phyloP scores from a whole-genome alignment of 2,888 invertebrate species.

The Cryptus viduatorius region DNA sequence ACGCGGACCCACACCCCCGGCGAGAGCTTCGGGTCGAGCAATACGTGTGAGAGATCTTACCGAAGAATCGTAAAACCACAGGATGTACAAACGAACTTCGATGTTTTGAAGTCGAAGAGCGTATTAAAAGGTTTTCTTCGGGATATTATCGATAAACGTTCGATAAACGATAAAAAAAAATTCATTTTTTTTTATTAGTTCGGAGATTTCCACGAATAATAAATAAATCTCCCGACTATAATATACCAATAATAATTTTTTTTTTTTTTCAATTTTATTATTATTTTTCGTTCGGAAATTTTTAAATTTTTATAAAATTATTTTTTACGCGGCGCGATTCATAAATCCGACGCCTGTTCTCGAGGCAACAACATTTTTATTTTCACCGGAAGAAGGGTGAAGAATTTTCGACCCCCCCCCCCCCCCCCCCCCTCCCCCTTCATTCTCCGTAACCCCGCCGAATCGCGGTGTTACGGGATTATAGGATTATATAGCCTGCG shows the following conservation, averaged over 20 bases:
- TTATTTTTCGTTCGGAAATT: neutral
- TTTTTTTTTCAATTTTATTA: neutral
- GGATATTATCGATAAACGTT: no score
- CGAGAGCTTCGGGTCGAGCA: neutral
- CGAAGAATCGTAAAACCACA: neutral
- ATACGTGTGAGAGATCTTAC: neutral
- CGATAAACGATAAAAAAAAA: no score
- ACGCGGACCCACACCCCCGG: neutral
- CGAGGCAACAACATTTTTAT: slow-evolving; percentile 72
- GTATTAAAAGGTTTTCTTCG: neutral
- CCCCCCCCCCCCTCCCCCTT: neutral
- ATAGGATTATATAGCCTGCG: slow-evolving; percentile 65
- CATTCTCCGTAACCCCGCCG: slow-evolving; percentile 6
- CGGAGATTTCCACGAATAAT: no score
- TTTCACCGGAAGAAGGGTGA: slow-evolving; percentile 69
- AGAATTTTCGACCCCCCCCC: no score
- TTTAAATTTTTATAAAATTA: neutral
- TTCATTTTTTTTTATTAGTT: no score
- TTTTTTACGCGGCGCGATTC: slow-evolving; percentile 46
- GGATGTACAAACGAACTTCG: neutral
- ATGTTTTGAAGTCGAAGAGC: neutral
- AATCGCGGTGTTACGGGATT: slow-evolving; percentile 31
- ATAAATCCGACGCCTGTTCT: slow-evolving; percentile 70
- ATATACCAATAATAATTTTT: neutral
- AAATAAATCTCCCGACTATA: no score